Evolutionary conservation across 2,797 vertebrate genomes (phyloP), one percentile per base, ranked within the genome.

Genomic region (Rhinoraja longicauda): DNA sequence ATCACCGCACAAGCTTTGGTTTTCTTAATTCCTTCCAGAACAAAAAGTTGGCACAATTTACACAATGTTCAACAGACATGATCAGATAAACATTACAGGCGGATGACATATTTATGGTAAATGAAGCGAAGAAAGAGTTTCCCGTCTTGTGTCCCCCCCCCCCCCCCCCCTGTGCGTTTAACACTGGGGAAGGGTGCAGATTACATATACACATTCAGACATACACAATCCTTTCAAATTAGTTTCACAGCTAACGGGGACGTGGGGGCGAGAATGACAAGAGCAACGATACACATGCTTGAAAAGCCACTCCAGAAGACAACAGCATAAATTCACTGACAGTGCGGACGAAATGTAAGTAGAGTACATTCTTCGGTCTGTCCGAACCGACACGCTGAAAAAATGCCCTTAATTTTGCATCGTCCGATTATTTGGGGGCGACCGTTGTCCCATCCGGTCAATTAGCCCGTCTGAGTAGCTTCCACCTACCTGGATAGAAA

Each of bases 401-500:
- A 12, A 64, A 53, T 75, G 70, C 72, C 15, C 32, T 29, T 70
- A 36, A 19, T 70, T 45, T 15, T 73, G 36, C 88, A 91, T 26
- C 90, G 24, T 92, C 90, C 70, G 26, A 75, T 45, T 29, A 67
- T 67, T 88, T 88, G 17, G 15, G 39, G 70, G 90, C 45, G 53
- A 45, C 36, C 15, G 17, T 73, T 73, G 29, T 24, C 64, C 32
- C 7, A 53, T 39, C 21, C 88, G 15, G 4, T n/a, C 57, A 13
- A 21, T 21, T 29, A 70, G 9, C 4, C 24, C 19, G 93, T 95
- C 93, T 95, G 93, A 94, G 94, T 93, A 95, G 95, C 93, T 95
- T 93, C 93, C 95, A 96, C 97, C 95, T 97, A 97, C 97, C 97
- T 97, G 97, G 97, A 94, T 97, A 97, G 96, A 97, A 97, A 96